Percentiles rank a stretch among this genome's conserved stretches.
Evolutionary conservation across 1,140 invertebrate species (phyloP).

Genomic region (Drosophila yakuba): DNA sequence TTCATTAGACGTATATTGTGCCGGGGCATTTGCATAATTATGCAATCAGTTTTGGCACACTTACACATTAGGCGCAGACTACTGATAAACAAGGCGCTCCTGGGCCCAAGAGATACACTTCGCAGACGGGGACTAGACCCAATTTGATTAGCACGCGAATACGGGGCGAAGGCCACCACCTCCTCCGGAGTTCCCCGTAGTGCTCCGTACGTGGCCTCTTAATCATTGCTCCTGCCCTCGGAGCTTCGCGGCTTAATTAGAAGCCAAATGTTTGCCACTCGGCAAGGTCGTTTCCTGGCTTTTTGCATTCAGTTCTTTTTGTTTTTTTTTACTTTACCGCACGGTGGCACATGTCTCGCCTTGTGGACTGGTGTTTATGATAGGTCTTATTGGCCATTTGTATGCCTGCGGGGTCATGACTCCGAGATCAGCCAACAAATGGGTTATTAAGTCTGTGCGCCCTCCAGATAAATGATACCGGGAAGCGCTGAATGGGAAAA

Average conservation of each 20-base stretch:
- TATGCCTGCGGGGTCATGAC: slow-evolving; percentile 52
- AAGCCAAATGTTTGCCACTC: slow-evolving; percentile 74
- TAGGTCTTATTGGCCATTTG: slow-evolving; percentile 71
- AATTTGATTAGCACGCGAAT: slow-evolving; percentile 78
- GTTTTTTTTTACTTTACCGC: slow-evolving; percentile 44
- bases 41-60: slow-evolving; percentile 81
- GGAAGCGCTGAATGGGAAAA: slow-evolving; percentile 40
- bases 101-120: slow-evolving; percentile 32
- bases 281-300: slow-evolving; percentile 56
- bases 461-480: slow-evolving; percentile 45
- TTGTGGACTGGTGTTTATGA: slow-evolving; percentile 49
- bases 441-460: slow-evolving; percentile 68
- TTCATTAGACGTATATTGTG: slow-evolving; percentile 80
- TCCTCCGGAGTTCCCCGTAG: slow-evolving; percentile 2
- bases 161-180: slow-evolving; percentile 60
- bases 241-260: slow-evolving; percentile 64
- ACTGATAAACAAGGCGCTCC: slow-evolving; percentile 69
- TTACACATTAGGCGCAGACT: slow-evolving; percentile 80
- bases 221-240: slow-evolving; percentile 63
- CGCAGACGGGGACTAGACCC: slow-evolving; percentile 79
- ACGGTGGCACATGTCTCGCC: slow-evolving; percentile 51
- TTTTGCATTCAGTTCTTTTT: slow-evolving; percentile 22
- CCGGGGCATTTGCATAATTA: slow-evolving; percentile 76
- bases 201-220: slow-evolving; percentile 62
- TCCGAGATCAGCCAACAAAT: slow-evolving; percentile 66